Evolutionary conservation across 2,113 vertebrate genomes (phyloP).

Genomic region (Sinocyclocheilus grahami): DNA sequence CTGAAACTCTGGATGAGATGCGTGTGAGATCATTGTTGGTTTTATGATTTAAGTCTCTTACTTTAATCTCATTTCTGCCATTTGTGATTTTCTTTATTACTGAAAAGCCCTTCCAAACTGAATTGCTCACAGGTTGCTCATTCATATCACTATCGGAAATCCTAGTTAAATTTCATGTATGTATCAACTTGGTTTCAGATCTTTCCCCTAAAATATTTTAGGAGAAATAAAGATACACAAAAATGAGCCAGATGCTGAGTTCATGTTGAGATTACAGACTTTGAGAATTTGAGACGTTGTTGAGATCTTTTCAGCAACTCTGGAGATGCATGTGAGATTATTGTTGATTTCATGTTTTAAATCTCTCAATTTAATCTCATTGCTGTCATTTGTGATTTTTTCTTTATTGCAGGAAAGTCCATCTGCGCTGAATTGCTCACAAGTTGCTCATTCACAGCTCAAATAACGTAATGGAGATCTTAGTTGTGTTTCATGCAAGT

Average conservation of each 20-base stretch:
- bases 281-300: not conserved
- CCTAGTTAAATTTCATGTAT: not conserved
- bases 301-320: not conserved
- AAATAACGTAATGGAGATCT: not conserved
- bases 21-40: not conserved
- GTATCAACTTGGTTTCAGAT: not conserved
- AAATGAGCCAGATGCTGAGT: no score
- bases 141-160: no score
- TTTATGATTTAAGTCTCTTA: not conserved
- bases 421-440: not conserved
- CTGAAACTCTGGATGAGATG: no score
- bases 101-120: not conserved
- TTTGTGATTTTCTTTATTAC: not conserved
- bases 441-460: not conserved
- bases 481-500: not conserved
- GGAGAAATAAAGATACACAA: no score
- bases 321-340: not conserved
- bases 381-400: not conserved
- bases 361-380: no score
- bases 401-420: not conserved
- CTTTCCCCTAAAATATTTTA: not conserved
- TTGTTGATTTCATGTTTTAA: not conserved
- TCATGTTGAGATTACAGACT: no score
- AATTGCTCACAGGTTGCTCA: slow-evolving; percentile 18
- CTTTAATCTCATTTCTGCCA: not conserved